Conservation (phyloP, 2,888 invertebrate genomes). For the Mechanitis mazaeus region DNA sequence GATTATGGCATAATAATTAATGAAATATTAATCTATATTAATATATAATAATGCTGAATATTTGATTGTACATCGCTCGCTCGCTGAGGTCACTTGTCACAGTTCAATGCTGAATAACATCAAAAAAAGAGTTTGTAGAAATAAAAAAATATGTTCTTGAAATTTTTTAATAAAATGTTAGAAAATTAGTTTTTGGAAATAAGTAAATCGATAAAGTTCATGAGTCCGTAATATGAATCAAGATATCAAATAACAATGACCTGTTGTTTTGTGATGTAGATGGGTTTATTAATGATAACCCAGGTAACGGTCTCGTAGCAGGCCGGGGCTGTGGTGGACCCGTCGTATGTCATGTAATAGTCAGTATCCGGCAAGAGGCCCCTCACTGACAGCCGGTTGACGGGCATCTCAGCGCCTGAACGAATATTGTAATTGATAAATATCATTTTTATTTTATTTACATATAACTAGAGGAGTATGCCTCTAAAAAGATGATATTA, state of each 20-base stretch:
- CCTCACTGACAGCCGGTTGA: conserved; percentile 89
- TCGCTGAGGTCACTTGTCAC: no score
- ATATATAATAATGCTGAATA: no score
- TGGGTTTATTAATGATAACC: conserved; percentile 98
- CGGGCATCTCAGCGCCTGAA: conserved; percentile 87
- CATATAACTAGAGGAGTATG: no score
- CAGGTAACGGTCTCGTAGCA: conserved; percentile 99
- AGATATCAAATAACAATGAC: conserved; percentile 65
- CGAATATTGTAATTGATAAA: neutral
- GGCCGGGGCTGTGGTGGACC: conserved; percentile 96
- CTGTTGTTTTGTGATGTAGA: conserved; percentile 98
- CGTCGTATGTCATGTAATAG: conserved; percentile 99
- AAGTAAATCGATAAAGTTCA: no score
- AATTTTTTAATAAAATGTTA: no score
- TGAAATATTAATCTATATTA: no score
- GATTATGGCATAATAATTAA: no score
- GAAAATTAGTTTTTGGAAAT: no score
- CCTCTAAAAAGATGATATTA: no score
- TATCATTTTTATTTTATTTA: no score
- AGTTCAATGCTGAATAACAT: no score
- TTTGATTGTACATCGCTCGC: no score
- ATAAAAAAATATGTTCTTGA: conserved; percentile 13
- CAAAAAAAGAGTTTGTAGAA: neutral
- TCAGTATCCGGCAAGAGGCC: conserved; percentile 94
- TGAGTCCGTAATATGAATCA: neutral